Evolutionary conservation across 2,888 invertebrate genomes (phyloP), one percentile per base, ranked within the genome.

Genomic region (Myopa tessellatipennis): DNA sequence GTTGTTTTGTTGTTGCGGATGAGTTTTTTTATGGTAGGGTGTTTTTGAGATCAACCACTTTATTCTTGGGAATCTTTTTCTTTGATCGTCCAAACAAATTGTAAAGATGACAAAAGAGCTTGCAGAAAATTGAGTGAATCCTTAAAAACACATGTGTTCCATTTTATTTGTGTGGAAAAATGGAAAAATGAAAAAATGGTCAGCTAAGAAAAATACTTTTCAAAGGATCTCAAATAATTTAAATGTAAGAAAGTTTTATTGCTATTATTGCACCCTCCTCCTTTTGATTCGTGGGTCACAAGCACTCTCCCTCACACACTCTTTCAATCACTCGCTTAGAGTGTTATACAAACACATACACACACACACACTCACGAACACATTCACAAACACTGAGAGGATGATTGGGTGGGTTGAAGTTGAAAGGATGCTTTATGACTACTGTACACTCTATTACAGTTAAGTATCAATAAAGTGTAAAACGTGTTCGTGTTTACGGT

Each of bases 21-120:
- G 58, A 18, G 85, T 85, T 85, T 85, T 77, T 45, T 77, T 84
- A 82, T 80, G 81, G 26, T 26, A 26, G 78, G 81, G 40, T 6
- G 16, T 18, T 61, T 14, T 18, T 50, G 16, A 63, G 52, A 36
- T 50, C 16, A n/a, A 45, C 12, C 14, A 26, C 34, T 70, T 55
- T 18, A 12, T 8, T 69, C n/a, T 61, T 69, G 16, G n/a, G 4
- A 8, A 45, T 71, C 38, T 68, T 34, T 26, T 73, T 16, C 16
- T 34, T 40, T 45, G 10, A 70, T 16, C 34, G 38, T n/a, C 40
- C 68, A 18, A 68, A 68, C 50, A 26, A 26, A 63, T 40, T 61
- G 73, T 38, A 63, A 63, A 73, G 45, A 73, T 58, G 45, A 61
- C 63, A 73, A 61, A 45, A 18, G 45, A 63, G 40, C 1, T 50